These are phyloP conservation scores for Polia nebulosa DNA, from an alignment of 2,888 invertebrate genomes.

Conservation along the genomic window DNA sequence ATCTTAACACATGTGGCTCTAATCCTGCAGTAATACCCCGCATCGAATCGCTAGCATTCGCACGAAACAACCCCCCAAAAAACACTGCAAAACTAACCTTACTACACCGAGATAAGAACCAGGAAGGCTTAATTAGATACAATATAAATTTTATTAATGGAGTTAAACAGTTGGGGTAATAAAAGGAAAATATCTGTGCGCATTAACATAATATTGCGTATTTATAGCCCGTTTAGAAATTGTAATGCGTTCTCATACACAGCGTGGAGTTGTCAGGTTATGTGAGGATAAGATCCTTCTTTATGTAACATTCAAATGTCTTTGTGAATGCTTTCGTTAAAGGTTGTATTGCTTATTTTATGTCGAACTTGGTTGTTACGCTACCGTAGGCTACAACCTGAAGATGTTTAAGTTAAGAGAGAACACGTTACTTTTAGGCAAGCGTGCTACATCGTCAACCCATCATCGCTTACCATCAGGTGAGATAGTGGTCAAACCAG, in stretches of 20 bases:
- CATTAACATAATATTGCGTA: slow-evolving; percentile 64
- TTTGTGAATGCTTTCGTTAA: slow-evolving; percentile 24
- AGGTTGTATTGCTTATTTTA: slow-evolving; percentile 6
- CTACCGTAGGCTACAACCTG: background rate
- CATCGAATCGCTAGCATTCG: slow-evolving; percentile 74
- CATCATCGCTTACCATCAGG: too few relatives aligned
- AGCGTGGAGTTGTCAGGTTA: slow-evolving; percentile 15
- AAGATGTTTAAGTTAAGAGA: too few relatives aligned
- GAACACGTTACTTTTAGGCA: too few relatives aligned
- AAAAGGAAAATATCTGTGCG: slow-evolving; percentile 72
- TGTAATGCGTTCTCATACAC: slow-evolving; percentile 59
- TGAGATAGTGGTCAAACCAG: too few relatives aligned
- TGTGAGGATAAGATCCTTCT: slow-evolving; percentile 17
- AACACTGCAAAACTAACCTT: slow-evolving; percentile 64
- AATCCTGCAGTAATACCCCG: slow-evolving; percentile 72
- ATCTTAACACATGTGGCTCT: slow-evolving; percentile 77
- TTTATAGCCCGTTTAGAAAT: slow-evolving; percentile 63
- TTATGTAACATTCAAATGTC: slow-evolving; percentile 39
- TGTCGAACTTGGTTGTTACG: background rate
- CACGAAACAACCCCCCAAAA: slow-evolving; percentile 35
- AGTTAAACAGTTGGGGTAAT: slow-evolving; percentile 78
- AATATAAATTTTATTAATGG: slow-evolving; percentile 77
- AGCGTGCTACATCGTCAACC: too few relatives aligned
- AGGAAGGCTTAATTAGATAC: slow-evolving; percentile 72
- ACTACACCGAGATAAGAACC: slow-evolving; percentile 45